Base-by-base conservation (phyloP, 2,888 invertebrate genomes). In the Phanerotoma sp. region DNA sequence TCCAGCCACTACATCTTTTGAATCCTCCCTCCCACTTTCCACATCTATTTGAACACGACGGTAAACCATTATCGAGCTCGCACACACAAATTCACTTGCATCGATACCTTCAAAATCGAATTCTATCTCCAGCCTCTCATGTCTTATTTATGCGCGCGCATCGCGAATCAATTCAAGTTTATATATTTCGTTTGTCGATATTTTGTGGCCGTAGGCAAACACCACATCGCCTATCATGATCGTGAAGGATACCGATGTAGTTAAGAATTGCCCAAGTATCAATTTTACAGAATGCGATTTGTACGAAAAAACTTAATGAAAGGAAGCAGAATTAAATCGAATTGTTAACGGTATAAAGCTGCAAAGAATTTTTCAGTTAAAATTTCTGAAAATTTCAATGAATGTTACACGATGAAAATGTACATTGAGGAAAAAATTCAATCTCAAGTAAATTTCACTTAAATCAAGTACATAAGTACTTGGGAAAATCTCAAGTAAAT, bases 61-160 rank as follows among this genome's bases (percentile, higher is more conserved):
- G 50, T 50, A 46, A 54, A 54, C 50, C 33, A 54, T 54, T 50
- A 50, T 50, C 54, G 45, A 22, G 35, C 25, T 37, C 41, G 53
- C 32, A 54, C 37, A 47, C 25, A 41, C 37, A 51, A 51, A 53
- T 47, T 32, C 47, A 15, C 11, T 32, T 15, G 48, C 53, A 48
- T 54, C 53, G 42, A 48, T 54, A 21, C 20, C 32, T 20, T 16
- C 18, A 13, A 21, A 11, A 45, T 32, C 15, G 35, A 22, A 35
- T 44, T 37, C 25, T 37, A 20, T 38, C 18, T 33, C 18, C 21
- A 10, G 33, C 21, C 37, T 21, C 35, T 22, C 15, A 52, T 35
- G 37, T 44, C 44, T 51, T 51, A 44, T 21, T 42, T 44, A 51
- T 44, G 35, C 25, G 33, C 22, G 13, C 10, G 32, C 20, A 50